Base-by-base conservation (phyloP, 1,140 invertebrate genomes). In the Sogatella furcifera region DNA sequence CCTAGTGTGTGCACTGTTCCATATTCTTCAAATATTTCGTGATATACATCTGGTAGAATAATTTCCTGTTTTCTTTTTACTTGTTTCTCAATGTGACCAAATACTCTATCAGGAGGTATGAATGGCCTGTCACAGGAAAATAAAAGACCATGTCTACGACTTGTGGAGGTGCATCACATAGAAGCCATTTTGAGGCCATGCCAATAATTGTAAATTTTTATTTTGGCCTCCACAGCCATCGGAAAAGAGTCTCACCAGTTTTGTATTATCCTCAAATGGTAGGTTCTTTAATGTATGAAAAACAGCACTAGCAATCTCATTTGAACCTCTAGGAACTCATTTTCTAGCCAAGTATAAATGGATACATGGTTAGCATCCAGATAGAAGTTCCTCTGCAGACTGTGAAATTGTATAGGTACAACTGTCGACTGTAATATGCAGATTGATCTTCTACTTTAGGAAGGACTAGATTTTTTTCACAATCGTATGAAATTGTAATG, bases 391-490 rank as follows among this genome's bases (percentile, higher is more conserved):
- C 72, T 34, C 52, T 22, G 8, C 70, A 67, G n/a, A 71, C 63
- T 15, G 69, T 69, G 42, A 73, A 71, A 62, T 73, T 74, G 53
- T 73, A 69, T n/a, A 68, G 58, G 57, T 73, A 72, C 8, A 72
- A n/a, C 57, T 73, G 68, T 19, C 69, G 55, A 6, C 38, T 62
- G 64, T 73, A 74, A 59, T 74, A 75, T 1, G 70, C 63, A n/a
- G 61, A 15, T 43, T 71, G 70, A 62, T 69, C 68, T 49, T 64
- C 62, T 11, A 71, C 41, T 67, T 68, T 68, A 5, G 69, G 69
- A 15, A 72, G 41, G 13, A 60, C 46, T 38, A 64, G 61, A 61
- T 73, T 73, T 68, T 74, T 74, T 66, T 74, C 68, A 44, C 69
- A 74, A 60, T 75, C 72, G 63, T 70, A 74, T 17, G 63, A 67